Evolutionary conservation across 2,113 vertebrate genomes (phyloP), one percentile per base, ranked within the genome.

Genomic region (Scartelaos histophorus): DNA sequence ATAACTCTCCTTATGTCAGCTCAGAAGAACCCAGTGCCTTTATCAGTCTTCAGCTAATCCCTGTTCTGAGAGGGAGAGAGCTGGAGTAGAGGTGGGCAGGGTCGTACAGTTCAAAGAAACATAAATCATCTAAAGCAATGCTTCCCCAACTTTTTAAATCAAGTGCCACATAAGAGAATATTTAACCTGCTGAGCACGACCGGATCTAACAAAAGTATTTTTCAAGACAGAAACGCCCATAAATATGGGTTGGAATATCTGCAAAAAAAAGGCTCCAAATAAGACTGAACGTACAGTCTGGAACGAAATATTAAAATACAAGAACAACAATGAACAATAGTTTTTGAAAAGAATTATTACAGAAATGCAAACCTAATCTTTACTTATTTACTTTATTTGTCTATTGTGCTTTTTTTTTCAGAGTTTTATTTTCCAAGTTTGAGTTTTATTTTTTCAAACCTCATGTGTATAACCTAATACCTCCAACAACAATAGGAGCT

Each of bases 1-100:
- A 79, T 54, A 81, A 25, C 19, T 69, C 22, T 65, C 16, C 66
- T 61, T 25, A 53, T 81, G 47, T 29, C 45, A 24, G 29, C 58
- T 24, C 64, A 22, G 9, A 58, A 19, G 9, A 35, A 57, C 66
- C 56, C 56, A 22, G 61, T 58, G 34, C 64, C 65, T 58, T 47
- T 62, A 67, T 76, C 61, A 77, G 58, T 46, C 45, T 65, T 72
- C 45, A 4, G 13, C 35, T 24, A 51, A 43, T 57, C 65, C 57
- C 16, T 53, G 17, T 69, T 69, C 57, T 64, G 38, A 43, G 56
- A 25, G 12, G 10, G 19, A 25, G 22, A 57, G 56, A 58, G 56
- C 56, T 16, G 21, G 10, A 3, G 5, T 13, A 3, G 13, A 58
- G 13, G 13, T 57, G 22, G 17, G 17, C 24, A 25, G 1, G 12